phyloP scores from a whole-genome alignment of 1,140 invertebrate species.

The Camponotus pennsylvanicus region DNA sequence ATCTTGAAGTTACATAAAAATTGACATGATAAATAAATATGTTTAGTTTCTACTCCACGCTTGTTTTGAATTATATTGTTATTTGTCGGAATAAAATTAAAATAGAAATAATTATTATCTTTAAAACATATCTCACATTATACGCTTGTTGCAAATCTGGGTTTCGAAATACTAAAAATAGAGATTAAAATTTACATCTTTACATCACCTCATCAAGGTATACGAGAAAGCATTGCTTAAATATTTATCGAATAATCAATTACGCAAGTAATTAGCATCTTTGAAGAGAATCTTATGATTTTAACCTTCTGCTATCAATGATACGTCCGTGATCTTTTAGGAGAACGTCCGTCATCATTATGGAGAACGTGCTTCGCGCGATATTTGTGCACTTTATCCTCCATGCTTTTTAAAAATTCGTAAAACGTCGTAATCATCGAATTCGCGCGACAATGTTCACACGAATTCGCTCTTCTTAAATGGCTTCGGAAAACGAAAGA shows the following conservation, averaged over 20 bases:
- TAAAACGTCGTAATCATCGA: background rate
- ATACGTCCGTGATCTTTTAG: background rate
- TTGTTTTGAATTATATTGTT: background rate
- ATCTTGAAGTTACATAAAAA: background rate
- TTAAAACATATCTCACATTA: conserved; percentile 8
- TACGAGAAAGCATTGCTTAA: background rate
- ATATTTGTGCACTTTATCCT: background rate
- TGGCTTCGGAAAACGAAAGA: background rate
- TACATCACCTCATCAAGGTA: background rate
- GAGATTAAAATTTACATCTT: background rate
- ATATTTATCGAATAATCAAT: background rate
- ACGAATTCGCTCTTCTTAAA: background rate
- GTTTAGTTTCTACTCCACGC: background rate
- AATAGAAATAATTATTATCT: conserved; percentile 7
- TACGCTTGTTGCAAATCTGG: background rate
- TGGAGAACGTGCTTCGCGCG: background rate
- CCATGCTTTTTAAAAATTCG: background rate
- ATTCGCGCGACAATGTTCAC: background rate
- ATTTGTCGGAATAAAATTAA: background rate
- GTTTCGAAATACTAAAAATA: background rate
- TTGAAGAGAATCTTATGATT: background rate
- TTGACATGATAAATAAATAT: background rate
- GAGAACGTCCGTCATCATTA: no score
- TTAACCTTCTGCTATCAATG: background rate
- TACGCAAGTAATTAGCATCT: background rate